Base-by-base conservation (phyloP, 2,888 invertebrate genomes). In the Pseudoips prasinana region DNA sequence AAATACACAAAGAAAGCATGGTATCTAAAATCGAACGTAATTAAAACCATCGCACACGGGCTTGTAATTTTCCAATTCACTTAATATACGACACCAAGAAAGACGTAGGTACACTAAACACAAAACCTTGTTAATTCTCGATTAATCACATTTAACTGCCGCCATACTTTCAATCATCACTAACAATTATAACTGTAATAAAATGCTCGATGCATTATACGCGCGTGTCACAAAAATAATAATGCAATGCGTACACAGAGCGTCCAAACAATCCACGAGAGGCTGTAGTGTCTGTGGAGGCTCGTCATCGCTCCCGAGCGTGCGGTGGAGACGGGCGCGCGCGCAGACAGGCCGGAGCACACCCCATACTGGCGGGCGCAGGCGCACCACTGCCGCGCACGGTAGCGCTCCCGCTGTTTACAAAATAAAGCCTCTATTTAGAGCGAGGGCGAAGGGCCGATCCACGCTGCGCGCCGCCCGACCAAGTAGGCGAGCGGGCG, bases 361-460 rank as follows among this genome's bases (percentile, higher is more conserved):
- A 79, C 86, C 86, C 86, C 86, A 86, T 86, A 71, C 83, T 81
- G 78, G 60, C 68, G 65, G 67, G 58, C 66, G 72, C 73, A 60
- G 62, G 61, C 63, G 59, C 70, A 64, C 60, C 73, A 75, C 82
- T 74, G 71, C 53, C 37, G 29, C 60, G 66, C 70, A 76, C 84
- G 65, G 85, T 81, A 85, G 85, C 83, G 63, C 73, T 75, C 76
- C 76, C 78, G 78, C 86, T 84, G 85, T 84, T 86, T 81, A 87
- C 86, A 77, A 84, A 82, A 81, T 84, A 86, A 80, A 86, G 86
- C 83, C 83, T 83, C 79, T 82, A 85, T 84, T 83, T 83, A 80
- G 80, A 84, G 73, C 85, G 80, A 81, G 82, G 84, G 84, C 84
- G 80, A 84, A 85, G 84, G 84, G 86, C 84, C 82, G 61, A 60